phyloP scores from a whole-genome alignment of 2,888 invertebrate species.

The Epinotia demarniana region DNA sequence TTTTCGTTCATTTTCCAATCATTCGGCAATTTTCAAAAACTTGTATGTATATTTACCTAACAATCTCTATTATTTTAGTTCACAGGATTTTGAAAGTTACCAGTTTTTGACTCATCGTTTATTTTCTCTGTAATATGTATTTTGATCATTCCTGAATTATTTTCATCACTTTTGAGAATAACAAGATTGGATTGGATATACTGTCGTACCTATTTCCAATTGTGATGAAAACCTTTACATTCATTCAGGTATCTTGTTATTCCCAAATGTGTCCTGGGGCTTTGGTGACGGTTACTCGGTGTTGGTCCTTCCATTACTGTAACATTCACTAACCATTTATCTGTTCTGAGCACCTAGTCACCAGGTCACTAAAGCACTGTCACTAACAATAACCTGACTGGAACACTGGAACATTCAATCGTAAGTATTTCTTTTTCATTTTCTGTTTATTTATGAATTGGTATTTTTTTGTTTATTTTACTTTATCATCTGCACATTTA shows the following conservation, averaged over 20 bases:
- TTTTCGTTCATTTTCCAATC: not conserved
- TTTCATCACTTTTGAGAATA: not conserved
- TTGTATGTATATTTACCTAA: too few relatives aligned
- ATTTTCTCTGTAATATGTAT: not conserved
- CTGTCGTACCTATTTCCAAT: not conserved
- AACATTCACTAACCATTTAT: slow-evolving; percentile 74
- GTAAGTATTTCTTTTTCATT: slow-evolving; percentile 32
- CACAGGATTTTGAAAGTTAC: not conserved
- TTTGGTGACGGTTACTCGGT: slow-evolving; percentile 68
- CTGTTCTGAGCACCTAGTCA: slow-evolving; percentile 79
- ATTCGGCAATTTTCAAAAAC: not conserved
- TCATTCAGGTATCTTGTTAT: not conserved
- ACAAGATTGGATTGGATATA: not conserved
- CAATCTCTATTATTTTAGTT: not conserved
- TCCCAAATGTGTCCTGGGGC: not conserved
- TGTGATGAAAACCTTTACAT: not conserved
- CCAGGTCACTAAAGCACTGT: slow-evolving; percentile 64
- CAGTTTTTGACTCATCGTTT: too few relatives aligned
- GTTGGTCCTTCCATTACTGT: slow-evolving; percentile 54
- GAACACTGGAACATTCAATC: slow-evolving; percentile 12
- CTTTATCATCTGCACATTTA: not conserved
- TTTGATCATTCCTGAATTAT: not conserved
- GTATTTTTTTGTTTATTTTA: slow-evolving; percentile 15
- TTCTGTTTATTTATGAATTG: not conserved
- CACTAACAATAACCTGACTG: slow-evolving; percentile 58